These are phyloP conservation scores for Herpailurus yagouaroundi DNA, from an alignment of 2,113 vertebrate genomes.

Conservation along the genomic window DNA sequence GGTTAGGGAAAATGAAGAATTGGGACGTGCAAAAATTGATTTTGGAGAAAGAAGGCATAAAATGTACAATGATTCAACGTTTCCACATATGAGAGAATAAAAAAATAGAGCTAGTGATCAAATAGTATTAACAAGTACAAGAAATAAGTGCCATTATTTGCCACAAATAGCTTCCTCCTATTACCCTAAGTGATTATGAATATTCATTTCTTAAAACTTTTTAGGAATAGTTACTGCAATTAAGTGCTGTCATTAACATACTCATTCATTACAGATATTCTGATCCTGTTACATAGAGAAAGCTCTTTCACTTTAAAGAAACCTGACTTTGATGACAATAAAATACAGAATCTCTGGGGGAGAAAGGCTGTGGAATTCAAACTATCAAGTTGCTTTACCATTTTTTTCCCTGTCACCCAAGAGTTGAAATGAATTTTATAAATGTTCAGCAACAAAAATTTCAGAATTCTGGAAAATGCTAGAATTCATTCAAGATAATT, in stretches of 20 bases:
- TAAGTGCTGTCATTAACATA: not conserved
- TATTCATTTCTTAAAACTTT: not conserved
- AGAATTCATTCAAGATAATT: conserved; percentile 22
- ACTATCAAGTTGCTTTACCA: conserved; percentile 52
- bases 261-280: not conserved
- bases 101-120: not conserved
- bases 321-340: conserved; percentile 42
- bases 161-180: not conserved
- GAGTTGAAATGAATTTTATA: conserved; percentile 56
- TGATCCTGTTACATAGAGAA: not conserved
- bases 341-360: conserved; percentile 31
- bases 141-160: not conserved
- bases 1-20: not conserved
- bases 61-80: not conserved
- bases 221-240: not conserved
- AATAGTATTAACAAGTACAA: not conserved
- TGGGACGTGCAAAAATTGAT: not conserved
- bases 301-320: conserved; percentile 54
- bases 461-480: conserved; percentile 49
- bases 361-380: conserved; percentile 45
- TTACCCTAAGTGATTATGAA: not conserved
- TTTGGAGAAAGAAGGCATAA: not conserved
- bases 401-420: conserved; percentile 38
- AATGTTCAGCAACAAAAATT: not conserved
- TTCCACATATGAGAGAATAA: not conserved